These are phyloP conservation scores for Helobdella robusta DNA, from an alignment of 2,888 invertebrate species.

Conservation along the genomic window DNA sequence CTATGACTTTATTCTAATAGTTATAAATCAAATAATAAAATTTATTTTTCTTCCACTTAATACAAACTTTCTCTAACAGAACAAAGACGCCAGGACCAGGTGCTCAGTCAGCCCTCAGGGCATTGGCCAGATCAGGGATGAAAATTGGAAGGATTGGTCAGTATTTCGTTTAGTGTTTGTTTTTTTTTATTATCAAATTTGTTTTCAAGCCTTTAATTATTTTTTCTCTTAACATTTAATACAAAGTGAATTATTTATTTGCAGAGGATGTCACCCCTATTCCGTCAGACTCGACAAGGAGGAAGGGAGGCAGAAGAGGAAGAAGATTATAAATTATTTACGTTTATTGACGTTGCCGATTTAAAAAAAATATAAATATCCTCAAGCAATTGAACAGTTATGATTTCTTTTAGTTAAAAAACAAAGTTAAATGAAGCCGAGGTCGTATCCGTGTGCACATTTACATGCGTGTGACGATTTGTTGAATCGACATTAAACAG, in stretches of 20 bases:
- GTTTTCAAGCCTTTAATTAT: neutral
- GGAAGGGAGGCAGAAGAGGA: conserved; percentile 99
- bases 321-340: conserved; percentile 84
- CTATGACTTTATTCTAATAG: neutral
- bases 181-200: neutral
- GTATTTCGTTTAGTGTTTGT: conserved; percentile 12
- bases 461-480: too few relatives aligned
- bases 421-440: too few relatives aligned
- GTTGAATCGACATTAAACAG: too few relatives aligned
- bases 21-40: neutral
- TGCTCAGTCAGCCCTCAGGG: conserved; percentile 87
- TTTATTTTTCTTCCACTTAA: neutral
- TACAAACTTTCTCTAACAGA: conserved; percentile 52
- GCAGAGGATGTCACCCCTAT: conserved; percentile 90
- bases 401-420: too few relatives aligned
- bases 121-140: conserved; percentile 95
- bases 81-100: conserved; percentile 98
- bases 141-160: conserved; percentile 91
- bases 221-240: neutral
- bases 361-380: too few relatives aligned
- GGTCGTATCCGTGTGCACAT: too few relatives aligned
- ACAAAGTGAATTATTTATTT: conserved; percentile 32
- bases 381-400: too few relatives aligned
- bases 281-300: conserved; percentile 95
- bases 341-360: too few relatives aligned